Base-by-base conservation (phyloP, 2,888 invertebrate genomes). In the Callyntrura guangdongensis region DNA sequence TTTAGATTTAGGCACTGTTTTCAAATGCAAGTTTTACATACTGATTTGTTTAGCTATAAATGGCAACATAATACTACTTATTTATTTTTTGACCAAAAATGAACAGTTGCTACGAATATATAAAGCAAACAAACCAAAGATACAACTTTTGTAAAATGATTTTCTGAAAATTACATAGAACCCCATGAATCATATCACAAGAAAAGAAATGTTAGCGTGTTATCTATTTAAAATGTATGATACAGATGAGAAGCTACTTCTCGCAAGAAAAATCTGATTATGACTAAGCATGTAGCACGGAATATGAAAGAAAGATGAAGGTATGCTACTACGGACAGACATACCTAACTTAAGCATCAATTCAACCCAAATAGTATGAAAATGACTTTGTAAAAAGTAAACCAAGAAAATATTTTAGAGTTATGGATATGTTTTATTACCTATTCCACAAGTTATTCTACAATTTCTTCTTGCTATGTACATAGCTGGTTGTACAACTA, bases 221-320 rank as follows among this genome's bases (percentile, higher is more conserved):
- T 4, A 36, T 36, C 6, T 36, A 36, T 36, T 36, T 36, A 36
- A 36, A 36, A 6, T 36, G 6, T 36, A 36, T 4, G 36, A 36
- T 36, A 36, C 6, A 36, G 36, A 36, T 36, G 36, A 6, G 36
- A 36, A 36, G 2, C 36, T 6, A 36, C 36, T 64, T 14, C 6
- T 59, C 64, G 14, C 25, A 27, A 8, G 11, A 47, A 47, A 47
- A 72, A 20, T 72, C 25, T 72, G 45, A 72, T 72, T 45, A 61
- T 77, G 86, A 77, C n/a, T 20, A 59, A 77, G 22, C 85, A 82
- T 82, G 64, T 47, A 67, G 83, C 59, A 47, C 47, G 72, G 47
- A 8, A 20, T 20, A 20, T 20, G 47, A 72, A n/a, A n/a, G n/a
- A n/a, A n/a, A 20, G 22, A 20, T 72, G 45, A 20, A 47, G 20